phyloP scores from a whole-genome alignment of 2,113 vertebrate genomes.

The Bufo gargarizans region DNA sequence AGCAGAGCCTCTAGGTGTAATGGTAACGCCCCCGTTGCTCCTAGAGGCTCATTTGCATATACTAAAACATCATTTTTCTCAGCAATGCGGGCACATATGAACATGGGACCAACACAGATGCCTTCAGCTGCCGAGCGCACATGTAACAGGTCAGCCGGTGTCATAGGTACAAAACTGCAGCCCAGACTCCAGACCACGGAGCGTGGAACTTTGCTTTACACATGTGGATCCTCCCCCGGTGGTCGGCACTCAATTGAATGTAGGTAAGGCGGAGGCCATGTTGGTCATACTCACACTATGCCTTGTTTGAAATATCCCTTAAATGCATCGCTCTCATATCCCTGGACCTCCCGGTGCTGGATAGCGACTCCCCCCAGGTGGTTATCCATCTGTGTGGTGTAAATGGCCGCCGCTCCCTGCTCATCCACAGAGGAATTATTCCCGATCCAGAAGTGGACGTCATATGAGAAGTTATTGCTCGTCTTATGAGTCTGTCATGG shows the following conservation, averaged over 20 bases:
- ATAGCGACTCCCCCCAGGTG: constrained; percentile 76
- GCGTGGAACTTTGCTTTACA: too few species aligned
- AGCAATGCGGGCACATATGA: too few species aligned
- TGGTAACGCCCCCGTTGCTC: too few species aligned
- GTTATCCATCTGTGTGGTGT: constrained; percentile 81
- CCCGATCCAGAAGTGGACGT: constrained; percentile 88
- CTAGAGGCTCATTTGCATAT: too few species aligned
- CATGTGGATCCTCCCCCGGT: too few species aligned
- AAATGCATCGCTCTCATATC: constrained; percentile 79
- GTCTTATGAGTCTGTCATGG: constrained; percentile 77
- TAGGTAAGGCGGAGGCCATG: too few species aligned
- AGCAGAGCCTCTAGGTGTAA: too few species aligned
- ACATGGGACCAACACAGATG: too few species aligned
- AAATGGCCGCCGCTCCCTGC: constrained; percentile 83
- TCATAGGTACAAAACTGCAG: neutral
- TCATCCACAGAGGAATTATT: constrained; percentile 77
- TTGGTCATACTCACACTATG: constrained; percentile 72
- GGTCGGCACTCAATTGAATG: too few species aligned
- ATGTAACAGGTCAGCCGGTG: too few species aligned
- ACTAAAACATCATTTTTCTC: too few species aligned
- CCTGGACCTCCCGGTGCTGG: constrained; percentile 83
- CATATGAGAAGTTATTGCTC: constrained; percentile 72
- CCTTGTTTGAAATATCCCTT: constrained; percentile 84
- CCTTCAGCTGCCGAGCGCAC: too few species aligned
- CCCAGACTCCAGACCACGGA: neutral